phyloP scores from a whole-genome alignment of 2,888 invertebrate species.

The Hirtodrosophila confusa region DNA sequence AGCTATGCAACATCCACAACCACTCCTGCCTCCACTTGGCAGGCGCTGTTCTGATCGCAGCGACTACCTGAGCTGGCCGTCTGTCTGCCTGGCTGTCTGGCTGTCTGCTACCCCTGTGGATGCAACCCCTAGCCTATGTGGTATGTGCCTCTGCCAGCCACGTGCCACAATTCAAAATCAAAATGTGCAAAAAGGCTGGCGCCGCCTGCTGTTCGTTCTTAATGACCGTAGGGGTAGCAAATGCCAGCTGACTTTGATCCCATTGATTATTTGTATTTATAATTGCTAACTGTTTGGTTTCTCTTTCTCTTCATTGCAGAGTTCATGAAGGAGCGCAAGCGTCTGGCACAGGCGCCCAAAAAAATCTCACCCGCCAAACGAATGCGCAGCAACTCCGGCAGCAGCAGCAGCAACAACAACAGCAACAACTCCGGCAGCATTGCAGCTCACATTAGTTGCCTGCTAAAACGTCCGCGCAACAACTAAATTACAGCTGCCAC shows the following conservation, averaged over 20 bases:
- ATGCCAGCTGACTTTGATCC: slow-evolving; percentile 66
- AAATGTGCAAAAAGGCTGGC: slow-evolving; percentile 76
- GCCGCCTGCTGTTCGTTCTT: slow-evolving; percentile 66
- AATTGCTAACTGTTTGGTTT: slow-evolving; percentile 30
- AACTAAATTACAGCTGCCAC: slow-evolving; percentile 28
- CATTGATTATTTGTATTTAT: slow-evolving; percentile 24
- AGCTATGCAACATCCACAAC: slow-evolving; percentile 38
- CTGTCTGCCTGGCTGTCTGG: slow-evolving; percentile 1
- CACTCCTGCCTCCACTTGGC: slow-evolving; percentile 17
- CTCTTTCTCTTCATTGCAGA: slow-evolving; percentile 72
- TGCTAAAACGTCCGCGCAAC: slow-evolving; percentile 63
- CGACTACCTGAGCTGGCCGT: slow-evolving; percentile 39
- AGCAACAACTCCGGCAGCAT: slow-evolving; percentile 42
- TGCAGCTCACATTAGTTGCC: slow-evolving; percentile 56
- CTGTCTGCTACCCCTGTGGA: slow-evolving; percentile 14
- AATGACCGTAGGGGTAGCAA: slow-evolving; percentile 44
- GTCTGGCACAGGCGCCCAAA: slow-evolving; percentile 83
- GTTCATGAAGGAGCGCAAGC: slow-evolving; percentile 84
- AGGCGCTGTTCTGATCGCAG: slow-evolving; percentile 26
- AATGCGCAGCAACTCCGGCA: slow-evolving; percentile 76
- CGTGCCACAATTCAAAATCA: slow-evolving; percentile 70
- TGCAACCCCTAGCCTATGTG: slow-evolving; percentile 50
- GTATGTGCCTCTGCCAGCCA: slow-evolving; percentile 56
- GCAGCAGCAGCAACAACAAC: slow-evolving; percentile 41
- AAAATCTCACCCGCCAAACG: slow-evolving; percentile 83